A percentile compares a stretch with the other conserved stretches of the same genome.
Conservation (phyloP, 2,888 invertebrate species). For the Caenorhabditis japonica region DNA sequence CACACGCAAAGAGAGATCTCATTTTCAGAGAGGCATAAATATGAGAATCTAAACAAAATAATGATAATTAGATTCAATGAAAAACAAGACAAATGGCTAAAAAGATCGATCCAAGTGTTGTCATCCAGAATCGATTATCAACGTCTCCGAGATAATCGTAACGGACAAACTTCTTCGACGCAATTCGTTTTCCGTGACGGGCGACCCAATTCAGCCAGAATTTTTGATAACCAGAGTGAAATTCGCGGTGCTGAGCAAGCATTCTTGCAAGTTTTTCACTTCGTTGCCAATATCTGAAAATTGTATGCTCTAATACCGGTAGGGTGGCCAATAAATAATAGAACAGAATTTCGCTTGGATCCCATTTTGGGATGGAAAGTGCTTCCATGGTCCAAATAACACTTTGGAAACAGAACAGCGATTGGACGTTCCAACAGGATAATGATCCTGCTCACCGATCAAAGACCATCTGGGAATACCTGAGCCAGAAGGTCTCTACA, state of each 20-base stretch:
- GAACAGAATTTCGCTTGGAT: too few species aligned
- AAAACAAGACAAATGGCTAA: neutral
- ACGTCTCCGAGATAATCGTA: conserved; percentile 57
- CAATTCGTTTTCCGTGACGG: conserved; percentile 61
- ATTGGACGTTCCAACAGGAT: too few species aligned
- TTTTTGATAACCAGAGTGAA: conserved; percentile 59
- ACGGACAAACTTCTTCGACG: conserved; percentile 40
- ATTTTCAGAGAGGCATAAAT: conserved; percentile 19
- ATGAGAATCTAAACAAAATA: conserved; percentile 8
- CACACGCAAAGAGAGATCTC: conserved; percentile 22
- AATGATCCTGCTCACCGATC: too few species aligned
- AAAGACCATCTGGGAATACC: too few species aligned
- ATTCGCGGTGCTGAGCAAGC: conserved; percentile 59
- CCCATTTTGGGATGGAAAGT: too few species aligned
- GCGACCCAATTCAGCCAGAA: conserved; percentile 71
- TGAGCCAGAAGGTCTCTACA: too few species aligned
- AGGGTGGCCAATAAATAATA: conserved; percentile 7
- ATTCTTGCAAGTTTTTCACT: conserved; percentile 57
- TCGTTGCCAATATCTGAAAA: conserved; percentile 55
- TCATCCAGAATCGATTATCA: conserved; percentile 57
- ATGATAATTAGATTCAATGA: neutral
- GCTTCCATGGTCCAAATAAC: too few species aligned
- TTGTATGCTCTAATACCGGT: neutral
- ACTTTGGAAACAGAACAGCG: too few species aligned
- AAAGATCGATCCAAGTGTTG: neutral